A percentile compares a stretch with the other conserved stretches of the same genome.
Conservation (phyloP, 2,797 vertebrate species). For the Megalops cyprinoides region DNA sequence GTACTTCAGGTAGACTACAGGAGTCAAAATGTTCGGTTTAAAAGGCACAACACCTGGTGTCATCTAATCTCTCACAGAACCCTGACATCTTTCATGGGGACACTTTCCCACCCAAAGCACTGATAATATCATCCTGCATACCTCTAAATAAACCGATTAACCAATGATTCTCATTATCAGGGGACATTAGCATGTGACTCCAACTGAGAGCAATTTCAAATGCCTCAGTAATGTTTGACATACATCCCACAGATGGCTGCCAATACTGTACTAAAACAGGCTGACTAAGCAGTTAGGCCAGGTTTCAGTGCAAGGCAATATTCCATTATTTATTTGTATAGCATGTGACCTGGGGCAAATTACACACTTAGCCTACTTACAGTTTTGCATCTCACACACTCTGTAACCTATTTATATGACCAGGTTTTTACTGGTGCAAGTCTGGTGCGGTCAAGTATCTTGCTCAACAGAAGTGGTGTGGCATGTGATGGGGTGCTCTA, state of each 20-base stretch:
- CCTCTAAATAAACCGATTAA: too few relatives aligned
- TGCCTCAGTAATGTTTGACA: not conserved
- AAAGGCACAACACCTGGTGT: too few relatives aligned
- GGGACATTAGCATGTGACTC: not conserved
- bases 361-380: not conserved
- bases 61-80: too few relatives aligned
- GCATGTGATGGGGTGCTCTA: too few relatives aligned
- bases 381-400: not conserved
- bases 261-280: not conserved
- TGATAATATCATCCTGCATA: not conserved
- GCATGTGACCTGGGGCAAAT: too few relatives aligned
- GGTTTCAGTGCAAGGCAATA: not conserved
- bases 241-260: not conserved
- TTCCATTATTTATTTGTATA: not conserved
- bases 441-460: too few relatives aligned
- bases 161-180: not conserved
- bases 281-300: not conserved
- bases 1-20: too few relatives aligned
- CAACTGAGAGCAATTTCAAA: not conserved
- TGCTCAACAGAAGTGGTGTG: too few relatives aligned
- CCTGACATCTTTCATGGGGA: too few relatives aligned
- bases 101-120: not conserved
- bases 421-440: too few relatives aligned
- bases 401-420: not conserved
- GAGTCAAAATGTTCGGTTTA: too few relatives aligned